Base-by-base conservation (phyloP, 92 coral and sea anemone genomes). In the Porites evermanni region DNA sequence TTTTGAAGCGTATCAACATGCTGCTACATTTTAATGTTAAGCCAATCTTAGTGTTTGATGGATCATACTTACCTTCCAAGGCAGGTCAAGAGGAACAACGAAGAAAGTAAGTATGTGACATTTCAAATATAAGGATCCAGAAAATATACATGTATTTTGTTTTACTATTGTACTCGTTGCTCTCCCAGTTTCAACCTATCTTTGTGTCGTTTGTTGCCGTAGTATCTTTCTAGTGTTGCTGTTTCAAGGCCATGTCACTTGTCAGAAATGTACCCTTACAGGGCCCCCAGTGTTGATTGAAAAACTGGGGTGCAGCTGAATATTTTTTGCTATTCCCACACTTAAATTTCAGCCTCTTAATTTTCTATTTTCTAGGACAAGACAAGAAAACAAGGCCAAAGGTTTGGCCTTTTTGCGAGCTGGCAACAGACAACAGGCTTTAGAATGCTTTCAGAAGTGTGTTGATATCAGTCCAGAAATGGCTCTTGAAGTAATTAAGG, bases 401-500 rank as follows among this genome's bases (percentile, higher is more conserved):
- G 99, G 99, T 5, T 84, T 97, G 75, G 98, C 98, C n/a, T 90
- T 93, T 76, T 95, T 97, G 20, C 89, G 95, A 66, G 98, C 95
- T 88, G 99, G 99, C 2, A 93, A 97, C 88, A 91, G 90, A 58
- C 89, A 90, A 12, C 94, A 97, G 79, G 99, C 99, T 0, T 71
- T 72, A 59, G 99, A 97, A 26, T 95, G 97, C 85, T 97, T 97
- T 74, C 99, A 97, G 79, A 97, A 93, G 79, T 91, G 98, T 88
- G 93, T 97, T 74, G 99, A 97, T 75, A 93, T 97, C 16, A 91
- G 97, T n/a, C 99, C 99, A 71, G 97, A 95, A 20, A 97, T 97
- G 99, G 99, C 99, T 16, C 93, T 94, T 53, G 93, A 95, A 59
- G 99, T 97, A 60, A 92, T 97, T 12, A 97, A 97, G 98, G 99